These are phyloP conservation scores for Zelleria hepariella DNA, from an alignment of 2,888 invertebrate genomes.

Conservation along the genomic window DNA sequence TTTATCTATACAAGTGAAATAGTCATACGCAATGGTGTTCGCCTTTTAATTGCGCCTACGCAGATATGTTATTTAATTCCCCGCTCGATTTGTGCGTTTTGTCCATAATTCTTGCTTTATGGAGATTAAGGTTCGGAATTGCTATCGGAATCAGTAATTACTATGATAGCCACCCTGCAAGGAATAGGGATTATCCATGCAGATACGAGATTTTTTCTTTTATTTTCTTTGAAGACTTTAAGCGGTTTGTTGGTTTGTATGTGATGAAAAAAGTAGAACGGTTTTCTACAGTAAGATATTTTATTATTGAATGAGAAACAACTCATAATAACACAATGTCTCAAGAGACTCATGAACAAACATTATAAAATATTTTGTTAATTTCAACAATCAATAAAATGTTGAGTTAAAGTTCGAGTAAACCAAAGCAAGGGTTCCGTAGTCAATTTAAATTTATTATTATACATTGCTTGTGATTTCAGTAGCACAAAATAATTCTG, in stretches of 20 bases:
- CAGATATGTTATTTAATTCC: slow-evolving; percentile 34
- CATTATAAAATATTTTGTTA: background rate
- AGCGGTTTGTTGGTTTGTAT: no score
- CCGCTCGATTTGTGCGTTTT: slow-evolving; percentile 21
- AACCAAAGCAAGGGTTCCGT: no score
- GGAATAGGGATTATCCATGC: background rate
- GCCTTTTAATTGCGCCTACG: slow-evolving; percentile 13
- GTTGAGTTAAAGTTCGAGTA: no score
- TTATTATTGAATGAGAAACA: background rate
- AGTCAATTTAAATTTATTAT: no score
- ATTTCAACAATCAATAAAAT: background rate
- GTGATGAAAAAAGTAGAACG: background rate
- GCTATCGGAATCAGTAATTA: slow-evolving; percentile 9
- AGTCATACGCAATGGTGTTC: slow-evolving; percentile 1
- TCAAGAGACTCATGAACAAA: background rate
- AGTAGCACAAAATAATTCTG: no score
- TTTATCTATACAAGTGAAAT: slow-evolving; percentile 26
- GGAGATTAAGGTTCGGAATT: slow-evolving; percentile 36
- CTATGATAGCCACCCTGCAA: background rate
- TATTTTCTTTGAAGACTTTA: background rate
- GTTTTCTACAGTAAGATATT: background rate
- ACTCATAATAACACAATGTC: background rate
- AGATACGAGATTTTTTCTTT: background rate
- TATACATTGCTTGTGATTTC: no score
- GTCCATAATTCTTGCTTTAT: slow-evolving; percentile 43